Evolutionary conservation across 2,888 invertebrate genomes (phyloP).

Genomic region (Hemistola chrysoprasaria): DNA sequence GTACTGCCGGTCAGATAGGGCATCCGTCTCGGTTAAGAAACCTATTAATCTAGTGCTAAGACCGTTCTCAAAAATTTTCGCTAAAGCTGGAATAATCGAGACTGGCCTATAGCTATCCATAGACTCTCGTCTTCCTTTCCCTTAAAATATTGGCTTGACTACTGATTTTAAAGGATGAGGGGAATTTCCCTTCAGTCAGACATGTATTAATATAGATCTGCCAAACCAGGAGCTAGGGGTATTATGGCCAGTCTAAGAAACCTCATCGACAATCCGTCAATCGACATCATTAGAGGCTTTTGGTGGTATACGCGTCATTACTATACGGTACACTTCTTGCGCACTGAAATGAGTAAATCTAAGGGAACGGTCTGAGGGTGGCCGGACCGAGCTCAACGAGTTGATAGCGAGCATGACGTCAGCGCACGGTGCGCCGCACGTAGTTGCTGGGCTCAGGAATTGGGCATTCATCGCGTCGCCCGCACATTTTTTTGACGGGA

Average conservation of each 20-base stretch:
- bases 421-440: conserved; percentile 11
- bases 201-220: conserved; percentile 4
- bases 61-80: conserved; percentile 13
- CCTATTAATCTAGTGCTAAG: conserved; percentile 4
- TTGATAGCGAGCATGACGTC: not conserved
- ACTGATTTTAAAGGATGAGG: not conserved
- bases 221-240: not conserved
- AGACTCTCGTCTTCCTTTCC: conserved; percentile 6
- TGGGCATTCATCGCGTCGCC: conserved; percentile 11
- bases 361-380: conserved; percentile 4
- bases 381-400: not conserved
- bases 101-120: conserved; percentile 13
- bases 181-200: conserved; percentile 2
- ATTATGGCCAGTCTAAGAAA: not conserved
- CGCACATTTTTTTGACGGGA: not conserved
- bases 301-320: conserved; percentile 3
- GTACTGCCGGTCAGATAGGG: no score
- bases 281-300: conserved; percentile 5
- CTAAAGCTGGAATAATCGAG: conserved; percentile 11
- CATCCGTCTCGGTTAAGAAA: no score
- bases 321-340: conserved; percentile 6
- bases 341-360: conserved; percentile 1
- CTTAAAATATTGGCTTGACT: conserved; percentile 8
- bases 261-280: conserved; percentile 9
- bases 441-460: conserved; percentile 2